Conservation (phyloP, 2,888 invertebrate genomes). For the Lypha dubia region DNA sequence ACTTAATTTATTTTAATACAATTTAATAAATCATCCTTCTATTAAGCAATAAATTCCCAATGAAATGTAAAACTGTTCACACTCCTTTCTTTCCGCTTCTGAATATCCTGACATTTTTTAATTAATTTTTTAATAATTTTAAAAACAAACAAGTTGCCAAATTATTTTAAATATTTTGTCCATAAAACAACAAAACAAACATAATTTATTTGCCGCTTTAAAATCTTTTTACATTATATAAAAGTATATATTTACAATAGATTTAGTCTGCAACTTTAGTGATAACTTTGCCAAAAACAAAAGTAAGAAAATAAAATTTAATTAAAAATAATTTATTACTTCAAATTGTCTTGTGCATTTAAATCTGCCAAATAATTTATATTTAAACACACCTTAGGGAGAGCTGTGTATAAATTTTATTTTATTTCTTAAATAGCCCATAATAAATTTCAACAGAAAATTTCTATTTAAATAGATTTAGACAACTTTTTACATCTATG, state of each 20-base stretch:
- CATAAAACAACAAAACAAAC: not conserved
- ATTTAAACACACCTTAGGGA: constrained; percentile 46
- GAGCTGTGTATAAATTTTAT: not conserved
- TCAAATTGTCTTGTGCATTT: not conserved
- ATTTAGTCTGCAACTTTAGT: not conserved
- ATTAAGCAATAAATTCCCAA: not conserved
- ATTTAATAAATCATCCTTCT: constrained; percentile 5
- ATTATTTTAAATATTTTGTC: constrained; percentile 7
- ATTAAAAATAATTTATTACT: constrained; percentile 42
- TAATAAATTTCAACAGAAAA: constrained; percentile 31
- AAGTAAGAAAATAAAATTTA: not conserved
- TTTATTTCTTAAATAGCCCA: constrained; percentile 53
- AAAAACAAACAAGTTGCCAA: not conserved
- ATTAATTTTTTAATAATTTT: constrained; percentile 45
- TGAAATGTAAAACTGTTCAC: too few species aligned
- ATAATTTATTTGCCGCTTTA: not conserved
- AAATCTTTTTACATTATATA: not conserved
- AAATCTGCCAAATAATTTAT: constrained; percentile 26
- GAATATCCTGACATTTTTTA: constrained; percentile 10
- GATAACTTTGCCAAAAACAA: constrained; percentile 6
- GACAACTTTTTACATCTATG: not conserved
- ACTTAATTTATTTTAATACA: too few species aligned
- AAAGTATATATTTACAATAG: not conserved
- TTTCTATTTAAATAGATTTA: not conserved
- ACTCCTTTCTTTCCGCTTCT: not conserved